Evolutionary conservation across 2,888 invertebrate species (phyloP), one percentile per base, ranked within the genome.

Genomic region (Herminia tarsipennalis): DNA sequence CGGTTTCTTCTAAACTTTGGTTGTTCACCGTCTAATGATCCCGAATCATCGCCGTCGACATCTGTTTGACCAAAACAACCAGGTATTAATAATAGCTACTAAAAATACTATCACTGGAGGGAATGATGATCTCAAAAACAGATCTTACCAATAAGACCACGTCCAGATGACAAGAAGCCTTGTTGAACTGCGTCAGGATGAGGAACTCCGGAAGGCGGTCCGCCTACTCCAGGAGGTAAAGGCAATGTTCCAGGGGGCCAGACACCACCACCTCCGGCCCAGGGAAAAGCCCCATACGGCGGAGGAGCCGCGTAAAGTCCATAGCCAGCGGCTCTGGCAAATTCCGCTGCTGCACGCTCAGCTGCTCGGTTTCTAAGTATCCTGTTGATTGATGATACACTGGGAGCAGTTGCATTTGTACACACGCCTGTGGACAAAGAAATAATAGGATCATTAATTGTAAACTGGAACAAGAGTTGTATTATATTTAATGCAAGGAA

Each of bases 331-430:
- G 97, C 97, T 9, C 98, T 92, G 0, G 98, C 98, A 69, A 99
- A 98, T 86, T 99, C 98, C 0, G 98, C 98, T 0, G 98, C 98
- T 0, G 98, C 98, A 3, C 98, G 92, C 82, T 99, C 99, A 0
- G 99, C 98, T 0, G 99, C 99, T 6, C 99, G 94, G 81, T 99
- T 99, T 56, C 99, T 92, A 40, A 99, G 92, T 76, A 99, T 99
- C 69, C 99, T 94, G 88, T 98, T 99, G 83, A 99, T 99, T 62
- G 98, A 98, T 73, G 98, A 98, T 2, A 99, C 98, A 36, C 98
- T 98, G 0, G 99, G 99, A 0, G 99, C 98, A 12, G 98, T 98
- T 36, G 96, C 96, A 80, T 98, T 98, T 25, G 97, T 97, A 85
- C 99, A 99, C 4, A 99, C 97, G 63, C 97, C 98, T 98, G 93